Evolutionary conservation across 2,797 vertebrate species (phyloP), one percentile per base, ranked within the genome.

Genomic region (Vultur gryphus): DNA sequence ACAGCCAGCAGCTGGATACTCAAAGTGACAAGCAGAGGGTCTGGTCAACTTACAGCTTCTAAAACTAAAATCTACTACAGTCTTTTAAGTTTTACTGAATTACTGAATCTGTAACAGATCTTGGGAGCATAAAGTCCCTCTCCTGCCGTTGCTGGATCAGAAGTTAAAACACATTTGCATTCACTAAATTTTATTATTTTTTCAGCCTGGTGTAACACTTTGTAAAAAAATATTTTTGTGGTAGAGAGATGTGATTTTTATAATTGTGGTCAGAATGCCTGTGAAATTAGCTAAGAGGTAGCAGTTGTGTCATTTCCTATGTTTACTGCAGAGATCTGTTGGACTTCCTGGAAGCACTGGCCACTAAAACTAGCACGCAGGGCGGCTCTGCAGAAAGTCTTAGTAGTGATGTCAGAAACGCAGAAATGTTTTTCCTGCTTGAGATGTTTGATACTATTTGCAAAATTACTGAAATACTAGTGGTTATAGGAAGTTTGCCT

Each of bases 71-170:
- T 13, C 77, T 43, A 33, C 9, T 41, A 2, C 14, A 46, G 0
- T 67, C 48, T 43, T 84, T 23, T n/a, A 72, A 44, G 13, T 70
- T 89, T 84, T 76, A 77, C 23, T 2, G 11, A 35, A 35, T 57
- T 66, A 8, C n/a, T 66, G 23, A 46, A 35, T 90, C 43, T 79
- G 4, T 79, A 46, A 41, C 0, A 0, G 65, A 35, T 2, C 1
- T 46, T 72, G n/a, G 14, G n/a, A 16, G 19, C 21, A n/a, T 88
- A 15, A 93, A 75, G 25, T 71, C 84, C 17, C 25, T 80, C 15
- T 80, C 28, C 55, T 64, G 46, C 65, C 75, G 13, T n/a, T 81
- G 33, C 29, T 78, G 26, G 26, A 37, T 84, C 46, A 67, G 54
- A 92, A 75, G 31, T 69, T 84, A 78, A 86, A 91, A 31, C 25